Evolutionary conservation across 1,140 invertebrate species (phyloP).

Genomic region (Leucophenga varia): DNA sequence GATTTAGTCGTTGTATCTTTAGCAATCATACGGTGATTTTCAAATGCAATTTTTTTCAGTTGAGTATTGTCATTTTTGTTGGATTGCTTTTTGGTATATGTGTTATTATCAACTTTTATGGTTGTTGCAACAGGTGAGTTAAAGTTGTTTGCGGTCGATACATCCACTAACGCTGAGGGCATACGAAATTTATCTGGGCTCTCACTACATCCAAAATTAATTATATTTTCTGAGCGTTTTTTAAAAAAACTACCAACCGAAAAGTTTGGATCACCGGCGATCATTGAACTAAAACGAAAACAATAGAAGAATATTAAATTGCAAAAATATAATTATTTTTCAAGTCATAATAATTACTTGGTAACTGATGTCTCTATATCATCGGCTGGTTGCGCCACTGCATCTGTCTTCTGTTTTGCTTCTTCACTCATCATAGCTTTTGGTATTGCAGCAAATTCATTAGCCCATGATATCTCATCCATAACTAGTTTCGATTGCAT

Average conservation of each 20-base stretch:
- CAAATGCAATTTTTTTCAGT: too few relatives aligned
- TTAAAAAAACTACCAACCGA: constrained; percentile 48
- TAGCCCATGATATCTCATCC: constrained; percentile 50
- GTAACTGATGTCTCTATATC: constrained; percentile 35
- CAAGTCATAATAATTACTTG: constrained; percentile 44
- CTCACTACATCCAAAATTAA: constrained; percentile 26
- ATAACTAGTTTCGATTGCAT: constrained; percentile 45
- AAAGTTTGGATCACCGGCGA: constrained; percentile 41
- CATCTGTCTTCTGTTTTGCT: constrained; percentile 32
- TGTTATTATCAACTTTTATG: constrained; percentile 41
- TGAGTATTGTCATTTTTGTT: constrained; percentile 4
- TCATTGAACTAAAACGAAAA: constrained; percentile 28
- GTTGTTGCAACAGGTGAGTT: constrained; percentile 15
- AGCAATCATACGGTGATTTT: not conserved
- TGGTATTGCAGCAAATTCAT: constrained; percentile 45
- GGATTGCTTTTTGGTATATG: constrained; percentile 33
- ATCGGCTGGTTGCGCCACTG: constrained; percentile 8
- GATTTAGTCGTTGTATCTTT: not conserved
- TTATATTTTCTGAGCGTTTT: constrained; percentile 41
- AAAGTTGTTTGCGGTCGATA: not conserved
- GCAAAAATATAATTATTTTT: too few relatives aligned
- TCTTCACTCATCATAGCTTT: constrained; percentile 36
- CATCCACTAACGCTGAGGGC: constrained; percentile 15
- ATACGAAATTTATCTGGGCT: constrained; percentile 17
- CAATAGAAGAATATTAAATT: not conserved